A percentile compares a stretch with the other conserved stretches of the same genome.
Conservation (phyloP, 2,113 vertebrate genomes). For the Bothrops jararaca region DNA sequence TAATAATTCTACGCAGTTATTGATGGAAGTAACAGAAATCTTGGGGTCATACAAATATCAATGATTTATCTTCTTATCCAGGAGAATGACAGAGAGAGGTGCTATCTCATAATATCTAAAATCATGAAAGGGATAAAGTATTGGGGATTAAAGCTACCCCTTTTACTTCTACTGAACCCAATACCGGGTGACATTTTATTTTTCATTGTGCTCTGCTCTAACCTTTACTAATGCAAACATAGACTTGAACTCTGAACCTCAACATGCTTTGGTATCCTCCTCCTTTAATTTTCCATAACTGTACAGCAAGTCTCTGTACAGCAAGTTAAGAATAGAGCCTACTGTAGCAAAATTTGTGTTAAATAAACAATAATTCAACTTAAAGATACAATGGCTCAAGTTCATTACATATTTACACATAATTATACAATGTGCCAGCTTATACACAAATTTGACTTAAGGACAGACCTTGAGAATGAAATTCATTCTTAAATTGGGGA, state of each 20-base stretch:
- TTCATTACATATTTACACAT: not conserved
- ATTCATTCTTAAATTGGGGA: not conserved
- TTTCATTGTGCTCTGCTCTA: not conserved
- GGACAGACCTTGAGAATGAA: not conserved
- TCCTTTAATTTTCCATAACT: not conserved
- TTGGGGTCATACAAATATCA: not conserved
- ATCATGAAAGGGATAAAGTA: not conserved
- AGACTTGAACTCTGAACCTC: not conserved
- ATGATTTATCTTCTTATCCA: not conserved
- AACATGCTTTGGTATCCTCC: not conserved
- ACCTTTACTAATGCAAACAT: not conserved
- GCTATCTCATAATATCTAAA: not conserved
- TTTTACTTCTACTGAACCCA: not conserved
- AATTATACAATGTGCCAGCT: not conserved
- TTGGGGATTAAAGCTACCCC: not conserved
- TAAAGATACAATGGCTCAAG: not conserved
- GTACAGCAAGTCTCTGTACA: not conserved
- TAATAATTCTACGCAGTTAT: not conserved
- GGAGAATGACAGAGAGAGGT: not conserved
- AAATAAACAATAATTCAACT: not conserved
- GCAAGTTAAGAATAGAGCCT: not conserved
- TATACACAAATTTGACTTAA: not conserved
- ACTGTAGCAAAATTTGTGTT: not conserved
- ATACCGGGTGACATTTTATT: not conserved
- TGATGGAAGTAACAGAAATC: not conserved